phyloP scores from a whole-genome alignment of 1,140 invertebrate species.

The Drosophila pectinifera region DNA sequence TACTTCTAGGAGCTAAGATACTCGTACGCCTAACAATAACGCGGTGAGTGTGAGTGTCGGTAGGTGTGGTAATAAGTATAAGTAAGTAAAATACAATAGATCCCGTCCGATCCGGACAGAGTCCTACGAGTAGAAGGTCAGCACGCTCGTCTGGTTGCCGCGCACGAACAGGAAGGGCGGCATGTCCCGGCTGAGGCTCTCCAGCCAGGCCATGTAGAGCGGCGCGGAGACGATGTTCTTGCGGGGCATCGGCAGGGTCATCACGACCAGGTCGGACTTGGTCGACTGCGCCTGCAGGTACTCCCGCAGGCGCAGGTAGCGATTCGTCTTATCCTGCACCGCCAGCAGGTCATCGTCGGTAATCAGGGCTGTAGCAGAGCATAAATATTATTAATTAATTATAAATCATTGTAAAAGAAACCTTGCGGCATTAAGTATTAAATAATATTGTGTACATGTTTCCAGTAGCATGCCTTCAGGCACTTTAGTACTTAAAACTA shows the following conservation, averaged over 20 bases:
- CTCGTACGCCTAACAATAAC: constrained; percentile 48
- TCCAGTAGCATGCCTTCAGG: background rate
- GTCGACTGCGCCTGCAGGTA: constrained; percentile 93
- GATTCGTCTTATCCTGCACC: constrained; percentile 95
- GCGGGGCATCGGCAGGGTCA: constrained; percentile 97
- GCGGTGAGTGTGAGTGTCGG: constrained; percentile 40
- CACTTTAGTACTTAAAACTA: background rate
- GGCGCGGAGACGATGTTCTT: constrained; percentile 94
- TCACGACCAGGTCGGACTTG: constrained; percentile 92
- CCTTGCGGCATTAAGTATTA: too few species aligned
- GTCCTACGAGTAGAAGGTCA: constrained; percentile 97
- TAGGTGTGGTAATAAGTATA: constrained; percentile 33
- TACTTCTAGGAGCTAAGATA: constrained; percentile 72
- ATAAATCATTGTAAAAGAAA: too few species aligned
- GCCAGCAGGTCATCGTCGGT: constrained; percentile 93
- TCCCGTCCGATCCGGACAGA: background rate
- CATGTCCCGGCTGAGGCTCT: constrained; percentile 94
- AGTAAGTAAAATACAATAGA: constrained; percentile 51
- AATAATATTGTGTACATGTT: too few species aligned
- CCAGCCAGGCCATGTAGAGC: constrained; percentile 97
- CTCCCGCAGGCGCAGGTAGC: constrained; percentile 95
- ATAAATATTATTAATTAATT: background rate
- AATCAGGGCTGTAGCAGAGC: constrained; percentile 87
- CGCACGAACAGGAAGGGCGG: constrained; percentile 96
- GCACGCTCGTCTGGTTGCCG: constrained; percentile 97